Percentiles rank a stretch among this genome's conserved stretches.
These are phyloP conservation scores for Mus spretus DNA, from an alignment of 2,797 vertebrate genomes.

Conservation along the genomic window DNA sequence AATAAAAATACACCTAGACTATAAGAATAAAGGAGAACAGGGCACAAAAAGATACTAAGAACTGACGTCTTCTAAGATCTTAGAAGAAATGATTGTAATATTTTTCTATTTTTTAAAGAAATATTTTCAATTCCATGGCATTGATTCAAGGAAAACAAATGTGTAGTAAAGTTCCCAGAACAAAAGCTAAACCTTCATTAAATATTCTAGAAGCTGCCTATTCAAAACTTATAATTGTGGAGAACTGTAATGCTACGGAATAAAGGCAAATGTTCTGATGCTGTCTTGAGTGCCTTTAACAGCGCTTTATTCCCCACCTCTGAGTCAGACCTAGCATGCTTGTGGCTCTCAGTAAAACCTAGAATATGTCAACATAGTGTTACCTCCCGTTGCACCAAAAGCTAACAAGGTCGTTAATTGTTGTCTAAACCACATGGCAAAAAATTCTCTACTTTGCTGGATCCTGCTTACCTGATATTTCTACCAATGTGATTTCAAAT, in stretches of 20 bases:
- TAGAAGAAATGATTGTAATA: not conserved
- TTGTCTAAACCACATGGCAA: not conserved
- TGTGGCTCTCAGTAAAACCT: not conserved
- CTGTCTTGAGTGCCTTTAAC: not conserved
- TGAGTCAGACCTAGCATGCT: not conserved
- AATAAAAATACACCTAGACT: slow-evolving; percentile 15
- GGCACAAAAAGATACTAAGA: not conserved
- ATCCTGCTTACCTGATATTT: not conserved
- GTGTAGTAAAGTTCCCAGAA: not conserved
- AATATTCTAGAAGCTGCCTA: not conserved
- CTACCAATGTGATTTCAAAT: not conserved
- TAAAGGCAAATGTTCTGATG: not conserved
- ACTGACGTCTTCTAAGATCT: not conserved
- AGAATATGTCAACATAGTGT: not conserved
- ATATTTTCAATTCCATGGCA: not conserved
- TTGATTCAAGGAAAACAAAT: not conserved
- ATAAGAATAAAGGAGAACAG: not conserved
- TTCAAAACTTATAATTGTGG: not conserved
- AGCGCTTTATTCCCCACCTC: not conserved
- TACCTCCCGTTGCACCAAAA: not conserved
- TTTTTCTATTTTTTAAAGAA: not conserved
- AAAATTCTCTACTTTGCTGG: not conserved
- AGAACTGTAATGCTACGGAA: not conserved
- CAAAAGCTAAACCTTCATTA: not conserved
- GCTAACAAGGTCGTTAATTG: not conserved